A percentile compares a stretch with the other conserved stretches of the same genome.
phyloP scores from a whole-genome alignment of 2,797 vertebrate species.

The Thripadectes ignobilis region DNA sequence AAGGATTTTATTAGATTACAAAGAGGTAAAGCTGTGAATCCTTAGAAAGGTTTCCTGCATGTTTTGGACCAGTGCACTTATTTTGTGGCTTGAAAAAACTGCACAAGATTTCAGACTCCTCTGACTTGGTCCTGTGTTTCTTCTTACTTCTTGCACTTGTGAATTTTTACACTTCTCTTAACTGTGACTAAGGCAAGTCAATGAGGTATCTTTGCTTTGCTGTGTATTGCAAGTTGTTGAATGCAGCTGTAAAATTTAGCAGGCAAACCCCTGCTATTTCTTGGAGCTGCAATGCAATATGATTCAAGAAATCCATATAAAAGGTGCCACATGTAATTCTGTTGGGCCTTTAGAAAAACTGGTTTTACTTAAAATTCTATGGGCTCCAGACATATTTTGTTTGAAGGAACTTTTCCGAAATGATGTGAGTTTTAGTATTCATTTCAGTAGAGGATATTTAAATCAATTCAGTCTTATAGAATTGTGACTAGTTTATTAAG shows the following conservation, averaged over 20 bases:
- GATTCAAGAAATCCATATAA: background rate
- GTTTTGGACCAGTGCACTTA: background rate
- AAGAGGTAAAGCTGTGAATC: background rate
- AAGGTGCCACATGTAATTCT: background rate
- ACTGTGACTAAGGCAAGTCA: background rate
- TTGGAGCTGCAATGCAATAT: background rate
- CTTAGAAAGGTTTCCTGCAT: rapidly evolving
- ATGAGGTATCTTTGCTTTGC: background rate
- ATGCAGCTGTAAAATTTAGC: background rate
- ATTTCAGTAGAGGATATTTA: background rate
- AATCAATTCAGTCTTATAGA: background rate
- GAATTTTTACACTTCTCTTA: background rate
- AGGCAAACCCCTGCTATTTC: background rate
- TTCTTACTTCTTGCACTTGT: background rate
- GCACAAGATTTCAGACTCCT: background rate
- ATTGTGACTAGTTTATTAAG: background rate
- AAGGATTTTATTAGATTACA: background rate
- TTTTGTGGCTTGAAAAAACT: background rate
- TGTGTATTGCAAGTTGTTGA: background rate
- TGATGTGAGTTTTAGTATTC: background rate
- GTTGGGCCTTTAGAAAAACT: background rate
- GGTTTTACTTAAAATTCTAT: background rate
- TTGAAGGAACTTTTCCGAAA: background rate
- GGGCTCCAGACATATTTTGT: background rate
- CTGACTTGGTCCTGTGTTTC: rapidly evolving